Evolutionary conservation across 2,888 invertebrate genomes (phyloP).

Genomic region (Gisinianus flammeolus): DNA sequence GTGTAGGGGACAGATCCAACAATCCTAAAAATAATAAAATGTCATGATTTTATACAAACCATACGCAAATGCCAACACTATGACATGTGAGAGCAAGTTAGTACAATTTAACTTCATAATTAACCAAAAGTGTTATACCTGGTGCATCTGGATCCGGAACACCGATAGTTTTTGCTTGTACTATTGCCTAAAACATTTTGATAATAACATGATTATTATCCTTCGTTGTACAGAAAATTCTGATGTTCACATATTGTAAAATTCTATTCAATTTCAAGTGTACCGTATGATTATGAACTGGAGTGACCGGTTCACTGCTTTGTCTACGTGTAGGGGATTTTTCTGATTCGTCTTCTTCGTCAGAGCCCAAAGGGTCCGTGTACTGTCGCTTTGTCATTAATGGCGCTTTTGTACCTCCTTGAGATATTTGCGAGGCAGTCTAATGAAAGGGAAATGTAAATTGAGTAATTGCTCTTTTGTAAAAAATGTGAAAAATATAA

Average conservation of each 20-base stretch:
- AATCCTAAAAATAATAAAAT: slow-evolving; percentile 48
- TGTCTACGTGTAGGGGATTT: slow-evolving; percentile 43
- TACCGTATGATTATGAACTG: slow-evolving; percentile 29
- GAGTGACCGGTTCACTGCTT: slow-evolving; percentile 55
- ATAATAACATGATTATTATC: neutral
- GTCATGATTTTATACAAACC: no score
- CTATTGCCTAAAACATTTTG: neutral
- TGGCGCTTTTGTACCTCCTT: slow-evolving; percentile 48
- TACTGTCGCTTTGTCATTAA: slow-evolving; percentile 86
- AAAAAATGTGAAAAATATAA: no score
- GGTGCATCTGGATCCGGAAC: slow-evolving; percentile 56
- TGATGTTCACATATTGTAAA: neutral
- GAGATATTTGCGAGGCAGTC: slow-evolving; percentile 43
- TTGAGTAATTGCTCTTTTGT: no score
- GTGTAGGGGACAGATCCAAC: slow-evolving; percentile 61
- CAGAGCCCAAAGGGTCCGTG: slow-evolving; percentile 88
- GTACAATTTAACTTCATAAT: neutral
- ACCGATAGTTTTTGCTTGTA: slow-evolving; percentile 47
- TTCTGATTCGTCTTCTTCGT: slow-evolving; percentile 72
- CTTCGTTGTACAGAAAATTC: neutral
- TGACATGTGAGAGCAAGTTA: slow-evolving; percentile 42
- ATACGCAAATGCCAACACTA: no score
- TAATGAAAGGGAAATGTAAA: slow-evolving; percentile 3
- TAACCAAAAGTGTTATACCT: slow-evolving; percentile 30
- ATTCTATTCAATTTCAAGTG: neutral